Evolutionary conservation across 2,113 vertebrate genomes (phyloP), one percentile per base, ranked within the genome.

Genomic region (Benitochromis conjunctus): DNA sequence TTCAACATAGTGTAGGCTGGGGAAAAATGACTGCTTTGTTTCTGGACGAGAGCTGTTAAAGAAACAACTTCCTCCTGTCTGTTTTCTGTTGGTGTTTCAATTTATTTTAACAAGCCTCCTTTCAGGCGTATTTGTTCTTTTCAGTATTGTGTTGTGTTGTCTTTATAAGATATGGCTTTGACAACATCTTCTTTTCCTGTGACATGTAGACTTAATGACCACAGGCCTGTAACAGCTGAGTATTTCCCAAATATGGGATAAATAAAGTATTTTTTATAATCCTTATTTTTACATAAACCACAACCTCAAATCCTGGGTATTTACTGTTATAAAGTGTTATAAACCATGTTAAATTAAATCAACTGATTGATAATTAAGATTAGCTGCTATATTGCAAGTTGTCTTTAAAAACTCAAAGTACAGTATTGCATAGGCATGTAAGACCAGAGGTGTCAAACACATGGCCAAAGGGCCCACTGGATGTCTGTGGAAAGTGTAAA

Each of bases 11-110:
- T 12, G 86, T 5, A 54, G 51, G 79, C 53, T 21, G 41, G 54
- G 41, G 55, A 12, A 55, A 80, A 88, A 91, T 41, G 18, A 79
- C 38, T 80, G 81, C 18, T 90, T 79, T 80, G 86, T 78, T 91
- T 87, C 54, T 48, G 55, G 41, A 79, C 0, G 3, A 41, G 71
- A 80, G 24, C 26, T 76, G 46, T 34, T 76, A 53, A 76, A 53
- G 51, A 74, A 76, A 51, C 69, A 81, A 81, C 18, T 51, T 78
- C 26, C 43, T 29, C 12, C 48, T 54, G 48, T 79, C 55, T 90
- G 36, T 31, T 43, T 24, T 24, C 29, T 38, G 11, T 55, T 64
- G 58, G 16, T 74, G 54, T 82, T 87, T 74, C 54, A 81, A 16
- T 62, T 83, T 43, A 51, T 81, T 64, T 64, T 36, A 64, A 62